Evolutionary conservation across 2,888 invertebrate genomes (phyloP), one percentile per base, ranked within the genome.

Genomic region (Phortica magna): DNA sequence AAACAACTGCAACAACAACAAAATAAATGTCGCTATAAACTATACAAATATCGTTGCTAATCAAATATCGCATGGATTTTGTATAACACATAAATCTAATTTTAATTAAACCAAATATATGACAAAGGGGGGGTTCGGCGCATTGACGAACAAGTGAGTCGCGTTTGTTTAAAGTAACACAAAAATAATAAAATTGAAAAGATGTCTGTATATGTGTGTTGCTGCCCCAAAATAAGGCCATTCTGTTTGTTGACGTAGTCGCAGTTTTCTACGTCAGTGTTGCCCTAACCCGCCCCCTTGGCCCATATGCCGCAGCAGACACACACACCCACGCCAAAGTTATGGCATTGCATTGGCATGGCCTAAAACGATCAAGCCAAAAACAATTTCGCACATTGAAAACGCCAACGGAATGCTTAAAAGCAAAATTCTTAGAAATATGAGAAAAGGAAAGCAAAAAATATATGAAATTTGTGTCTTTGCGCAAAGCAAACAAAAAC

Each of bases 61-160:
- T 73, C 61, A 73, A 57, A 73, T 17, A 73, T 59, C 12, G n/a
- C 59, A 59, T 73, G n/a, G 41, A 39, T 41, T 73, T 61, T 31
- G 31, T 31, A 31, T n/a, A 61, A 9, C 61, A 17, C 73, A 73
- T 61, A 68, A 68, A 68, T 68, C 48, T 43, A 68, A 68, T 59
- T 59, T 57, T 73, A 59, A 72, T 73, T 73, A 59, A 42, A 59
- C 6, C 10, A 41, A 73, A 7, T 64, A 64, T 64, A 31, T 31
- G 31, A 31, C 31, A 31, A 31, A 4, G 31, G 31, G 22, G 64
- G 31, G 64, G 10, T 0, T 14, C 3, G 3, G 64, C 14, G 42
- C 65, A 0, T 12, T 55, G 65, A 41, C 17, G 31, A 31, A 31
- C 31, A 31, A 31, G 31, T 31, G 31, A 31, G 31, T 31, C 31